A percentile compares a stretch with the other conserved stretches of the same genome.
Evolutionary conservation across 1,140 invertebrate genomes (phyloP).

Genomic region (Leptinotarsa lineolata): DNA sequence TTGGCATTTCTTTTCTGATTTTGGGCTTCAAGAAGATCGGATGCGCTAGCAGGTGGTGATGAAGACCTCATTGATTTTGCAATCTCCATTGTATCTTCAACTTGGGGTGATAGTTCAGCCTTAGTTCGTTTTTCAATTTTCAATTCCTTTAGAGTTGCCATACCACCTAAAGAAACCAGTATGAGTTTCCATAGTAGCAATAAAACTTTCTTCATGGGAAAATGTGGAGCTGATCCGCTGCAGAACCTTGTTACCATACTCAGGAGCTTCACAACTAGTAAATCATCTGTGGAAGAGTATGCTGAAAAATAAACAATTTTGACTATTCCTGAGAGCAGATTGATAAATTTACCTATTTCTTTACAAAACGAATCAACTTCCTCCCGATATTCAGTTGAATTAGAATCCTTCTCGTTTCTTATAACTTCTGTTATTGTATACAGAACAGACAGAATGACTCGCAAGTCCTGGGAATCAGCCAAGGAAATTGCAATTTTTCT

Average conservation of each 20-base stretch:
- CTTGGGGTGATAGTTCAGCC: constrained; percentile 72
- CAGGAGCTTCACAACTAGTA: constrained; percentile 85
- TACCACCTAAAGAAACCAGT: constrained; percentile 87
- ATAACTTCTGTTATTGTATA: constrained; percentile 94
- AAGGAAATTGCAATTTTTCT: constrained; percentile 88
- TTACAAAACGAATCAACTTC: constrained; percentile 76
- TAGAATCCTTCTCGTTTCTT: constrained; percentile 69
- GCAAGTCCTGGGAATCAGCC: constrained; percentile 87
- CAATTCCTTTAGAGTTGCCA: constrained; percentile 66
- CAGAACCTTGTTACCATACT: constrained; percentile 95
- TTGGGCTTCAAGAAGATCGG: constrained; percentile 88
- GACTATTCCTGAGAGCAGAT: not conserved
- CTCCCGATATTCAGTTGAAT: constrained; percentile 68
- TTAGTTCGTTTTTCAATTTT: constrained; percentile 65
- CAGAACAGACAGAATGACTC: constrained; percentile 89
- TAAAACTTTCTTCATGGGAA: constrained; percentile 97
- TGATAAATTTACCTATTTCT: constrained; percentile 71
- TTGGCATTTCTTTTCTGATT: constrained; percentile 74
- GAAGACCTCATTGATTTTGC: constrained; percentile 91
- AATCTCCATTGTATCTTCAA: constrained; percentile 93
- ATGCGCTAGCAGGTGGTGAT: constrained; percentile 90
- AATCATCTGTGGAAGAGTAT: constrained; percentile 70
- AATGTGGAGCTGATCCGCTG: constrained; percentile 90
- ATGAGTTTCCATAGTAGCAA: constrained; percentile 96
- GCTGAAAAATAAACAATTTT: constrained; percentile 26